A percentile compares a stretch with the other conserved stretches of the same genome.
These are phyloP conservation scores for Rhabditoides inermis DNA, from an alignment of 2,888 invertebrate genomes.

Conservation along the genomic window DNA sequence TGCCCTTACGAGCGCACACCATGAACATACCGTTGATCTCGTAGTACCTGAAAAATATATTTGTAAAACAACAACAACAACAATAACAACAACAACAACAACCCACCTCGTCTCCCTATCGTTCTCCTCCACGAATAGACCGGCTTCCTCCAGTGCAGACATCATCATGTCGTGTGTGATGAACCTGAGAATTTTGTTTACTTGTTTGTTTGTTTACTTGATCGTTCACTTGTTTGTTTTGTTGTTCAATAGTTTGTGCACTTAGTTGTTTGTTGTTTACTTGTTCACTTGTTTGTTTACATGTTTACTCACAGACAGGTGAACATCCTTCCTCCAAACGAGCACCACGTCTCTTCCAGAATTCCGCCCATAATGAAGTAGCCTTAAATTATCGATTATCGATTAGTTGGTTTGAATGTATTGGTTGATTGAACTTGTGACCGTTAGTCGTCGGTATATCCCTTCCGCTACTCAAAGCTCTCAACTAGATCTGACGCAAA, in stretches of 20 bases:
- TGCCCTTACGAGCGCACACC: too few relatives aligned
- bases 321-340: slow-evolving; percentile 46
- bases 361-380: slow-evolving; percentile 46
- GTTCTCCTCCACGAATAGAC: too few relatives aligned
- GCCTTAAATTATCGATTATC: too few relatives aligned
- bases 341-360: slow-evolving; percentile 50
- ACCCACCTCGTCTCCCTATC: too few relatives aligned
- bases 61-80: too few relatives aligned
- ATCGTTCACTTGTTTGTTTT: not conserved
- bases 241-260: not conserved
- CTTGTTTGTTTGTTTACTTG: not conserved
- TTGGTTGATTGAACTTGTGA: too few relatives aligned
- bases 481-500: too few relatives aligned
- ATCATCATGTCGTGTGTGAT: slow-evolving; percentile 24
- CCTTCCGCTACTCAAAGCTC: too few relatives aligned
- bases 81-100: too few relatives aligned
- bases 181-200: not conserved
- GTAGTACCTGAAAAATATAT: too few relatives aligned
- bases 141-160: slow-evolving; percentile 31
- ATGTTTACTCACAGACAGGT: slow-evolving; percentile 38
- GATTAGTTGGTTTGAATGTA: too few relatives aligned
- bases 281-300: not conserved
- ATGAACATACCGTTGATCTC: slow-evolving; percentile 49
- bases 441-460: too few relatives aligned
- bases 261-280: not conserved